These are phyloP conservation scores for Cyclopterus lumpus DNA, from an alignment of 2,797 vertebrate genomes.

Conservation along the genomic window DNA sequence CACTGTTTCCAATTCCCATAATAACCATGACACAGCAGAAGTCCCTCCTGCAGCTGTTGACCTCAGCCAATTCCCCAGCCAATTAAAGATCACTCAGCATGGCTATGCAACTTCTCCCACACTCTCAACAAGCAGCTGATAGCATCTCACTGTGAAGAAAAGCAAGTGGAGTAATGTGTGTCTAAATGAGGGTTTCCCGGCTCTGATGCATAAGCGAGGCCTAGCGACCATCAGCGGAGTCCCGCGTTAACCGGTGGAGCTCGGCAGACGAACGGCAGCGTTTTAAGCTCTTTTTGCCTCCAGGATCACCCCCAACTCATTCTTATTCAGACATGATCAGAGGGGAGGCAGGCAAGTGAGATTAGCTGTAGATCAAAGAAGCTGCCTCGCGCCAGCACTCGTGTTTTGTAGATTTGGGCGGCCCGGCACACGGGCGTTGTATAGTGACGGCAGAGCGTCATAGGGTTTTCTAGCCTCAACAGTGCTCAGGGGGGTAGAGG, in stretches of 20 bases:
- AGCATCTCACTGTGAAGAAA: constrained; percentile 70
- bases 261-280: constrained; percentile 67
- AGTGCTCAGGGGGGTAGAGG: constrained; percentile 68
- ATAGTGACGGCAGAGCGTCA: constrained; percentile 69
- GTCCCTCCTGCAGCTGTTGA: constrained; percentile 69
- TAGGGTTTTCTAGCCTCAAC: constrained; percentile 72
- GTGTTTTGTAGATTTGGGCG: constrained; percentile 84
- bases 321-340: constrained; percentile 87
- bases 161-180: constrained; percentile 57
- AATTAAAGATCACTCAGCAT: constrained; percentile 78
- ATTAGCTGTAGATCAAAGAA: constrained; percentile 87
- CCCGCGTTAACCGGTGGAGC: constrained; percentile 32
- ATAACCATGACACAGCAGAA: constrained; percentile 65
- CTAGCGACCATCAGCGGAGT: constrained; percentile 54
- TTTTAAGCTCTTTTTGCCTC: constrained; percentile 85
- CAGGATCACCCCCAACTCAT: constrained; percentile 84
- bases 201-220: constrained; percentile 57
- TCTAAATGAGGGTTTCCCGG: constrained; percentile 63
- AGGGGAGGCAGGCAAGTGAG: constrained; percentile 86
- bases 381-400: constrained; percentile 78
- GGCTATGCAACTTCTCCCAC: constrained; percentile 73
- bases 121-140: constrained; percentile 74
- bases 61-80: constrained; percentile 70
- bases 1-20: constrained; percentile 48
- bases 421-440: constrained; percentile 69